Evolutionary conservation across 92 coral and sea anemone genomes (phyloP).

Genomic region (Diadumene lineata): DNA sequence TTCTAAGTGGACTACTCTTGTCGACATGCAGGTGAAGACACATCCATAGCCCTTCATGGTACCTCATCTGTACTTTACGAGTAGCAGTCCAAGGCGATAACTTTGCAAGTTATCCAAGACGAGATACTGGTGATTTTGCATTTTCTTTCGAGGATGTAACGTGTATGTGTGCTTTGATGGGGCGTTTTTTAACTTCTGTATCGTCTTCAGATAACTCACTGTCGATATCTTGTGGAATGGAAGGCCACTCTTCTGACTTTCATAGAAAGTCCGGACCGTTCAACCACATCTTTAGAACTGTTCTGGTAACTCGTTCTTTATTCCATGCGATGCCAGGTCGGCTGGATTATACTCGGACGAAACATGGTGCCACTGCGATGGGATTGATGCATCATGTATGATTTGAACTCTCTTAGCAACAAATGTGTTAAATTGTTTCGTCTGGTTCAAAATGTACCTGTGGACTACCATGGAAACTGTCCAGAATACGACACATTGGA

Average conservation of each 20-base stretch:
- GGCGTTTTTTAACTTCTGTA: background rate
- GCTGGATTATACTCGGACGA: slow-evolving; percentile 32
- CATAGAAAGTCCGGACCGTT: slow-evolving; percentile 4
- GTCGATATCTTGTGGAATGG: background rate
- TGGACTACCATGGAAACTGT: slow-evolving; percentile 26
- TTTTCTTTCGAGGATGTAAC: background rate
- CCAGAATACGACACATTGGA: slow-evolving; percentile 30
- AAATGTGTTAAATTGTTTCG: slow-evolving; percentile 33
- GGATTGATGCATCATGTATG: slow-evolving; percentile 39
- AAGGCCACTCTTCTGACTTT: background rate
- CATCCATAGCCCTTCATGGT: slow-evolving; percentile 12
- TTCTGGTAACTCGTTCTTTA: background rate
- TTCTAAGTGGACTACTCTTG: slow-evolving; percentile 14
- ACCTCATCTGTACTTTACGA: slow-evolving; percentile 21
- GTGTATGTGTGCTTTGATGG: background rate
- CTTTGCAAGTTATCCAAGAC: background rate
- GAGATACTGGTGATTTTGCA: background rate
- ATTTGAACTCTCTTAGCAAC: slow-evolving; percentile 43
- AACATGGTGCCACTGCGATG: slow-evolving; percentile 32
- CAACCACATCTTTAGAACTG: background rate
- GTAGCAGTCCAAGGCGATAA: slow-evolving; percentile 17
- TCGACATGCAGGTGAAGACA: slow-evolving; percentile 14
- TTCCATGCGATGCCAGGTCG: slow-evolving; percentile 24
- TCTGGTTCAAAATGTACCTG: slow-evolving; percentile 10
- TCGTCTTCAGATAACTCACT: background rate